A percentile compares a stretch with the other conserved stretches of the same genome.
Conservation (phyloP, 2,113 vertebrate species). For the Neotragus moschatus region DNA sequence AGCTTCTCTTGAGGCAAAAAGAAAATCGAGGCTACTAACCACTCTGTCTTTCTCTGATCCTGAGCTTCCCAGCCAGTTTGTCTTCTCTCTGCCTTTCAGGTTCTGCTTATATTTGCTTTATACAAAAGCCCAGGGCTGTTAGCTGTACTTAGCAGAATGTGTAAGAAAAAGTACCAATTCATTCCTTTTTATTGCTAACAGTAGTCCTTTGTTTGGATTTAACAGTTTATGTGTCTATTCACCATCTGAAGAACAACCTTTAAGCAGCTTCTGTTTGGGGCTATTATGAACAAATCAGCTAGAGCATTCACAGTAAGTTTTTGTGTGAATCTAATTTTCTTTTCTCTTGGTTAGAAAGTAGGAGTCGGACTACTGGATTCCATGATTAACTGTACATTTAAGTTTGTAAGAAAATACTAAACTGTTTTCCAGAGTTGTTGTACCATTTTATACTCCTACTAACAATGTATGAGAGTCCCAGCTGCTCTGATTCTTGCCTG, state of each 20-base stretch:
- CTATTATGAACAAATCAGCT: background rate
- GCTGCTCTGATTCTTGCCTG: background rate
- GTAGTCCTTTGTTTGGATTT: background rate
- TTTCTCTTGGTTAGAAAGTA: background rate
- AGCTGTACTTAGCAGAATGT: background rate
- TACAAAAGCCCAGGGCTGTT: background rate
- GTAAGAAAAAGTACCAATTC: background rate
- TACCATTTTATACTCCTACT: background rate
- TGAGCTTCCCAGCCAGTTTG: background rate
- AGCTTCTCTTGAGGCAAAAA: background rate
- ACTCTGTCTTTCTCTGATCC: background rate
- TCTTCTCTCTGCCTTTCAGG: background rate
- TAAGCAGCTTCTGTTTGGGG: background rate
- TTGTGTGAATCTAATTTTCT: background rate
- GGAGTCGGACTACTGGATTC: background rate
- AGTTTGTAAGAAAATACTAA: background rate
- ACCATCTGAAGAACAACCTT: background rate
- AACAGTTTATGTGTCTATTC: background rate
- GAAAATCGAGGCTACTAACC: background rate
- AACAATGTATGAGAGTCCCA: background rate
- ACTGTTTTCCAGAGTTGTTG: background rate
- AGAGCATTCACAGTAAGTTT: background rate
- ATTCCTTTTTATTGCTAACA: background rate
- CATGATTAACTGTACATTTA: background rate
- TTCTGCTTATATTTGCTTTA: background rate